A percentile compares a stretch with the other conserved stretches of the same genome.
Evolutionary conservation across 2,888 invertebrate species (phyloP).

Genomic region (Lucinisca nassula): DNA sequence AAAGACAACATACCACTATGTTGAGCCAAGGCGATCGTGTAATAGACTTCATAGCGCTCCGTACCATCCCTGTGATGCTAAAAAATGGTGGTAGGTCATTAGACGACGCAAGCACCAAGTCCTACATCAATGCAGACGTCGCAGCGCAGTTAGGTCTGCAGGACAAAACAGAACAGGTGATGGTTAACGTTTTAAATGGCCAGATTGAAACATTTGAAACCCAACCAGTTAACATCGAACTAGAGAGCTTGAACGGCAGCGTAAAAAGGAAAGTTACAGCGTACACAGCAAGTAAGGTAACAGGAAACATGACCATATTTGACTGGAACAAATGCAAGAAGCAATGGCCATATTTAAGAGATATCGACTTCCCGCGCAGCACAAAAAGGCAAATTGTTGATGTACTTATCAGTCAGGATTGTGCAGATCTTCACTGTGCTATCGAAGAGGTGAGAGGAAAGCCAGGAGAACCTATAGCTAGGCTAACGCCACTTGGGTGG

Average conservation of each 20-base stretch:
- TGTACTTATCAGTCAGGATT: background rate
- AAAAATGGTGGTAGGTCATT: constrained; percentile 18
- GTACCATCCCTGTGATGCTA: constrained; percentile 62
- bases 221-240: constrained; percentile 17
- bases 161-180: constrained; percentile 12
- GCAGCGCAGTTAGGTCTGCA: constrained; percentile 43
- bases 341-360: background rate
- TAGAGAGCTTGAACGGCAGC: constrained; percentile 35
- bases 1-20: constrained; percentile 7
- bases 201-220: constrained; percentile 34
- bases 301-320: background rate
- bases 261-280: background rate
- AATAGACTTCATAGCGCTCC: constrained; percentile 24
- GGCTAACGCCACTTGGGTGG: background rate
- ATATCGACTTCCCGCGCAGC: background rate
- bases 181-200: constrained; percentile 41
- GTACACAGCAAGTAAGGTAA: background rate
- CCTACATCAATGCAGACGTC: constrained; percentile 51
- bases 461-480: background rate
- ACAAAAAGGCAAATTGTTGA: background rate
- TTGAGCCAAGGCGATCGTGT: background rate
- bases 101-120: constrained; percentile 63
- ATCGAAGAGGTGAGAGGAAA: background rate
- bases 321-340: background rate
- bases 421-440: constrained; percentile 35